Evolutionary conservation across 2,797 vertebrate species (phyloP), one percentile per base, ranked within the genome.

Genomic region (Platalea minor): DNA sequence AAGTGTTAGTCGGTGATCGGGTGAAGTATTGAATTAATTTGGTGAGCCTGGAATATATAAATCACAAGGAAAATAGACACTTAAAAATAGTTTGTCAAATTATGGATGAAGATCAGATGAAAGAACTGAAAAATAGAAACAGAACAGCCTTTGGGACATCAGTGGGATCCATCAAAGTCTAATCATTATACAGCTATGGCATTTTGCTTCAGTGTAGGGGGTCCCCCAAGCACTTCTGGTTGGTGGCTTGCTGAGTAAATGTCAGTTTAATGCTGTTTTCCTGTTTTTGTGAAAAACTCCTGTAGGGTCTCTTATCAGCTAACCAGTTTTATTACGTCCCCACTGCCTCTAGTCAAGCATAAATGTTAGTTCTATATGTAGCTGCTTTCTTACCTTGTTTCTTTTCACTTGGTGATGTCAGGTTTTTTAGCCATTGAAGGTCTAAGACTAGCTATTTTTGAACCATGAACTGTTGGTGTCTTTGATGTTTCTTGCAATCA

Each of bases 241-340:
- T 90, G 91, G 96, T 95, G 92, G 82, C 86, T 97, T 95, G 76
- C 92, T 92, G 89, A 95, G 90, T 96, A 98, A 98, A 98, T 98
- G 97, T 98, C 98, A 98, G 81, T 96, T 97, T 95, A 95, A 92
- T 83, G 94, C 80, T 91, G 77, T 93, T 96, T 95, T 96, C 88
- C 95, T 95, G 84, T 94, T 96, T 91, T 82, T 11, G 24, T 50
- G 67, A 91, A 94, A 97, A 91, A 91, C 20, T 97, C 89, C 96
- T 96, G 79, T 73, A 95, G 92, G 95, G 89, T 89, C 61, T 91
- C 74, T 97, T 68, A 77, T 92, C 93, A 96, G 48, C 78, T 95
- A 94, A 89, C 85, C 80, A 76, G 88, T 89, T 94, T 84, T 80
- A 65, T 91, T 95, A 89, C 65, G n/a, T 95, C 76, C 51, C 5